Conservation (phyloP, 2,888 invertebrate species). For the Cyrtodaria siliqua region DNA sequence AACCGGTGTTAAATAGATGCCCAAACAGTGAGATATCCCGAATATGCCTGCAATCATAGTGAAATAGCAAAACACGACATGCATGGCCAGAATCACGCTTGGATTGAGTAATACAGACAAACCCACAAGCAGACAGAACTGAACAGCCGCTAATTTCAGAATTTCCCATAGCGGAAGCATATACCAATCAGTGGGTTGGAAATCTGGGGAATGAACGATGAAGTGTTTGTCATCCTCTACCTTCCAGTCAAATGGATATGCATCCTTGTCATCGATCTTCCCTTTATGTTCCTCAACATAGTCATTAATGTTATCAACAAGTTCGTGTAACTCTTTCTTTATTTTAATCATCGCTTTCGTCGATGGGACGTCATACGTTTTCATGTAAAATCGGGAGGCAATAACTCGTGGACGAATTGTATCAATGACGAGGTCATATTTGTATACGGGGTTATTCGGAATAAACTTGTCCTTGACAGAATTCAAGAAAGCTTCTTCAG, state of each 20-base stretch:
- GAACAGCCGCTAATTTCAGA: slow-evolving; percentile 28
- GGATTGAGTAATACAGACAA: slow-evolving; percentile 17
- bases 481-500: slow-evolving; percentile 21
- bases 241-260: slow-evolving; percentile 20
- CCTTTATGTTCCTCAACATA: slow-evolving; percentile 34
- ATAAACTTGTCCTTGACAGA: slow-evolving; percentile 11
- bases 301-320: slow-evolving; percentile 32
- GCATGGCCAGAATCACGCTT: slow-evolving; percentile 11
- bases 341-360: slow-evolving; percentile 34
- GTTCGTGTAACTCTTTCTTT: slow-evolving; percentile 19
- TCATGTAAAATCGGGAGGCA: slow-evolving; percentile 45
- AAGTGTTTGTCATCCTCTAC: slow-evolving; percentile 37
- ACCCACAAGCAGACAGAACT: slow-evolving; percentile 18
- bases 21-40: slow-evolving; percentile 29
- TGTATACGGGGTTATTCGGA: slow-evolving; percentile 21
- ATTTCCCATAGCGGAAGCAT: slow-evolving; percentile 43
- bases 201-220: slow-evolving; percentile 39
- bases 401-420: slow-evolving; percentile 8
- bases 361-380: slow-evolving; percentile 20
- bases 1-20: slow-evolving; percentile 41
- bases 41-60: slow-evolving; percentile 25
- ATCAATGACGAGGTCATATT: slow-evolving; percentile 32
- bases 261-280: slow-evolving; percentile 14
- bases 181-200: slow-evolving; percentile 39
- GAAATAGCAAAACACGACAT: slow-evolving; percentile 36